Percentiles rank a stretch among this genome's conserved stretches.
phyloP scores from a whole-genome alignment of 2,113 vertebrate genomes.

The Pelusios castaneus region DNA sequence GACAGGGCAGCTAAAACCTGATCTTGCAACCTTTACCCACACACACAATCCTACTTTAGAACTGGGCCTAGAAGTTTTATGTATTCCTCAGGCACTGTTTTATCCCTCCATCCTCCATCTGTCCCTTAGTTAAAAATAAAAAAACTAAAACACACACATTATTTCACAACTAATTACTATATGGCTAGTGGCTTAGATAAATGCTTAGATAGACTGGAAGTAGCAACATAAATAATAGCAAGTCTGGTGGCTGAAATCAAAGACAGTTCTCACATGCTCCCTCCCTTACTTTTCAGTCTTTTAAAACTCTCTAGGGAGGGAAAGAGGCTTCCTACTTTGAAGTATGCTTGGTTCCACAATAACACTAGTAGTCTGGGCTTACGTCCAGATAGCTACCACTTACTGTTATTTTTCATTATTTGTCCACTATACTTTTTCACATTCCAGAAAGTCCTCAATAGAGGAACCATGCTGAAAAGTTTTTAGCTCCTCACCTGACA shows the following conservation, averaged over 20 bases:
- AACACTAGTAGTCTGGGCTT: background rate
- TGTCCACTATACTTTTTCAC: background rate
- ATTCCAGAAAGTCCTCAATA: background rate
- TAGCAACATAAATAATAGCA: fast-evolving
- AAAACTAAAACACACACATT: background rate
- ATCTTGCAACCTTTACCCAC: background rate
- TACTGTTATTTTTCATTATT: background rate
- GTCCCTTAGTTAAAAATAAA: background rate
- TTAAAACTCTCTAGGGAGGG: background rate
- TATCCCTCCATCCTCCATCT: background rate
- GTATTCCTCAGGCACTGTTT: background rate
- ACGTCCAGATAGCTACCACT: background rate
- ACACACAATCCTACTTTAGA: background rate
- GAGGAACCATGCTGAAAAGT: background rate
- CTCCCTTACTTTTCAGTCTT: background rate
- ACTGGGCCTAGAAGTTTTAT: background rate
- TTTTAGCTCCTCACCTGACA: background rate
- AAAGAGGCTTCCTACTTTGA: background rate
- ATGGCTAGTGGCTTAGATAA: background rate
- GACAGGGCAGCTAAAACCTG: background rate
- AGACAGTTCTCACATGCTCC: background rate
- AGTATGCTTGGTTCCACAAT: background rate
- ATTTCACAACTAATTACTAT: background rate
- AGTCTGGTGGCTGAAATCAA: background rate
- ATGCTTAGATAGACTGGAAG: background rate